Evolutionary conservation across 2,797 vertebrate genomes (phyloP).

Genomic region (Simalia tracyae): DNA sequence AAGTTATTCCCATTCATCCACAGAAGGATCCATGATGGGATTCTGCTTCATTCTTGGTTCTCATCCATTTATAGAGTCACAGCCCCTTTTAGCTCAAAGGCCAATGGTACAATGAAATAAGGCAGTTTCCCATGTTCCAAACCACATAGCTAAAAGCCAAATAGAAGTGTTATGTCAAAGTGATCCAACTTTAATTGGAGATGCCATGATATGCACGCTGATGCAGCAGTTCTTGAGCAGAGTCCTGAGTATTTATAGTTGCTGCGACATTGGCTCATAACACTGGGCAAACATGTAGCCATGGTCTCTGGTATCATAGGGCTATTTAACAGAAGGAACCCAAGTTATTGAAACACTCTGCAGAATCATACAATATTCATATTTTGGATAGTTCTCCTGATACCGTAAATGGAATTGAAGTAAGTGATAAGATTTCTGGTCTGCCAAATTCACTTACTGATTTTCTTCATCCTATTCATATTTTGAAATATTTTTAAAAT

Average conservation of each 20-base stretch:
- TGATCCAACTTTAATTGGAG: not conserved
- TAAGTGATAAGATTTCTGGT: constrained; percentile 55
- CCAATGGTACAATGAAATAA: not conserved
- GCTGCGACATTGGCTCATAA: constrained; percentile 42
- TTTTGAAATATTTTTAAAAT: constrained; percentile 54
- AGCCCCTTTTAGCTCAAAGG: not conserved
- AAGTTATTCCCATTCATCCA: not conserved
- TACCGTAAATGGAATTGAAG: constrained; percentile 57
- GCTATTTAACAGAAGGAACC: constrained; percentile 27
- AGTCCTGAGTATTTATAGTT: not conserved
- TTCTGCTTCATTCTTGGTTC: not conserved
- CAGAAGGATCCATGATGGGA: not conserved
- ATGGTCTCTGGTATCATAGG: constrained; percentile 32
- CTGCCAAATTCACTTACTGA: constrained; percentile 58
- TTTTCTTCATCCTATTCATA: constrained; percentile 37
- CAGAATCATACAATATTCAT: constrained; percentile 55
- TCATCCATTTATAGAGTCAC: not conserved
- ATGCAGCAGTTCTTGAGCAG: not conserved
- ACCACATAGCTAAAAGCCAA: not conserved
- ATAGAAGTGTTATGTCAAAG: not conserved
- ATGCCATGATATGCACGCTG: not conserved
- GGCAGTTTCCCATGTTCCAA: not conserved
- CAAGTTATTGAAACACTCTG: constrained; percentile 42
- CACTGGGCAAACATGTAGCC: constrained; percentile 27
- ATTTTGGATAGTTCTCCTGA: constrained; percentile 46